phyloP scores from a whole-genome alignment of 1,140 invertebrate genomes.

The Magallana ariakensis region DNA sequence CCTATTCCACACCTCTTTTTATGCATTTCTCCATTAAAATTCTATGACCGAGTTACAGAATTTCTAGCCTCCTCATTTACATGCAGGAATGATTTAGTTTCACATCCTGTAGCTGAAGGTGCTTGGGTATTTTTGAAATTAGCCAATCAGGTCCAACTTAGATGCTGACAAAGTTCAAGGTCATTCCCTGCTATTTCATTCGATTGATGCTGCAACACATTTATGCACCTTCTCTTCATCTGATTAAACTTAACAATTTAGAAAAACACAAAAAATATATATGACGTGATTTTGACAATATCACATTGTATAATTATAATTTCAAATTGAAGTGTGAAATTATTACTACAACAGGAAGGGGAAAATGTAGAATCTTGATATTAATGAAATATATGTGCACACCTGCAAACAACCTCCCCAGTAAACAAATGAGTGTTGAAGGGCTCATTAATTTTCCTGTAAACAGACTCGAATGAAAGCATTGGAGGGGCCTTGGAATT shows the following conservation, averaged over 20 bases:
- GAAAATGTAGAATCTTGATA: neutral
- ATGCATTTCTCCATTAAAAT: neutral
- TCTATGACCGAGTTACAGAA: neutral
- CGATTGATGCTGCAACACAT: too few species aligned
- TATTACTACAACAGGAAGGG: too few species aligned
- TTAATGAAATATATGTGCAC: neutral
- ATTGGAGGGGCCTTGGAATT: neutral
- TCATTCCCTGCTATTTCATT: too few species aligned
- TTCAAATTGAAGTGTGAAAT: too few species aligned
- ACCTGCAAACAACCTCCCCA: neutral
- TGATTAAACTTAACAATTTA: too few species aligned
- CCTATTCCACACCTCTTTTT: neutral
- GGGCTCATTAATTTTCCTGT: slow-evolving; percentile 23
- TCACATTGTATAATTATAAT: too few species aligned
- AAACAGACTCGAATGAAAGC: slow-evolving; percentile 8
- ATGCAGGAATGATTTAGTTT: neutral
- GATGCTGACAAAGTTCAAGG: neutral
- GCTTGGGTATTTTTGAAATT: too few species aligned
- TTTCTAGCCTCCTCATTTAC: slow-evolving; percentile 1
- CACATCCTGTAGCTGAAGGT: neutral
- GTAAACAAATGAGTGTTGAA: neutral
- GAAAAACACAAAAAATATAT: too few species aligned
- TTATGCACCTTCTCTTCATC: too few species aligned
- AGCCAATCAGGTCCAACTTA: neutral
- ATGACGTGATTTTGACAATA: too few species aligned